Evolutionary conservation across 2,113 vertebrate species (phyloP), one percentile per base, ranked within the genome.

Genomic region (Lanius ludovicianus): DNA sequence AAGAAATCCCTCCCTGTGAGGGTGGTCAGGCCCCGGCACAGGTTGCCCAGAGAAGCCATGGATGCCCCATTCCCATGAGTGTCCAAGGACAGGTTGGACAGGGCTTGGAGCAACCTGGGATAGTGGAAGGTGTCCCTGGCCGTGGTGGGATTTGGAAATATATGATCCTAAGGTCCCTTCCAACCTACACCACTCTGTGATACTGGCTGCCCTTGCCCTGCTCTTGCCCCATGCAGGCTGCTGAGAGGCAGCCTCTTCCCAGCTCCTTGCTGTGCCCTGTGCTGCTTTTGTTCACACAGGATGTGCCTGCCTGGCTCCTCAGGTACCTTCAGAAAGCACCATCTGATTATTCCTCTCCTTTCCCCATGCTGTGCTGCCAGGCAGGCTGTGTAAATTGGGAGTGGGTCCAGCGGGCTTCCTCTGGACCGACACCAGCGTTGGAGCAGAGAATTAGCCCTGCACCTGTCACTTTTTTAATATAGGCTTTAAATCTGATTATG

Each of bases 401-500:
- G 41, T 3, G 9, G 70, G 57, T 86, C 91, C 87, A 74, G 41
- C 1, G 10, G 28, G 37, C 82, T 96, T 55, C 65, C 76, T 89
- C 76, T 96, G 95, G 75, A 82, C 70, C 0, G 0, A 17, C 37
- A 88, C 62, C 73, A 69, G 63, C 5, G 55, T 1, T 11, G 71
- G 78, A 94, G 71, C 2, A 1, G 56, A 86, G 92, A 91, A 81
- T 73, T 41, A 89, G 88, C 62, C 83, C 80, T 49, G 52, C 96
- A 90, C 96, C 95, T 89, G 95, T 90, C 83, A 59, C 85, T 95
- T 87, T 53, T 97, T 95, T 89, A 92, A 70, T 22, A 17, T 1
- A 84, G 89, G 69, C 90, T 95, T 87, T 96, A 97, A 96, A 98
- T 97, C 94, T 96, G 89, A 96, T 97, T 96, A 90, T 82, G 96